A percentile compares a stretch with the other conserved stretches of the same genome.
Evolutionary conservation across 2,888 invertebrate species (phyloP).

Genomic region (Microplitis deprimator): DNA sequence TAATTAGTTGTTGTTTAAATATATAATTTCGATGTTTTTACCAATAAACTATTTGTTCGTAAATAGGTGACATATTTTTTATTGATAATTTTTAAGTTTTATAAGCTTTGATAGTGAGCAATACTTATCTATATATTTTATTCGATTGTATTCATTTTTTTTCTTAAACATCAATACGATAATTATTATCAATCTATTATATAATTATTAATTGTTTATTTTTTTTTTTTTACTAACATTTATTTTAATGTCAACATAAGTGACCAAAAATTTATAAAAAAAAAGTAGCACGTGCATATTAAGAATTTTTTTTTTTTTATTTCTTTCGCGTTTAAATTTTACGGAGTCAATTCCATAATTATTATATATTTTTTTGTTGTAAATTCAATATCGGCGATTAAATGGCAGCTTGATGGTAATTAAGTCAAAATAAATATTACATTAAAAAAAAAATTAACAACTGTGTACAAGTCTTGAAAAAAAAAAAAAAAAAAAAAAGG

Average conservation of each 20-base stretch:
- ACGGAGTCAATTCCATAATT: slow-evolving; percentile 6
- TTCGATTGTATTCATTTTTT: neutral
- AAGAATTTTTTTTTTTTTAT: neutral
- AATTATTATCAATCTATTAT: neutral
- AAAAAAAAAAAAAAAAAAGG: neutral
- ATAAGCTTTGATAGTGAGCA: neutral
- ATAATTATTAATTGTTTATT: neutral
- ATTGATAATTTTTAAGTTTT: neutral
- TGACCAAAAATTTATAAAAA: neutral
- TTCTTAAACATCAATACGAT: neutral
- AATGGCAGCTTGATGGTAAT: neutral
- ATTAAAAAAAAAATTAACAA: no score
- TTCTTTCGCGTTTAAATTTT: neutral
- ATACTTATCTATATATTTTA: neutral
- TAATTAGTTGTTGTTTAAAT: neutral
- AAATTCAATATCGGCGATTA: slow-evolving; percentile 5
- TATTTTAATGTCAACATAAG: neutral
- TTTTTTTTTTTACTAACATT: neutral
- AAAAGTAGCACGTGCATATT: neutral
- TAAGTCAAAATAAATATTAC: neutral
- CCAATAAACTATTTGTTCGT: neutral
- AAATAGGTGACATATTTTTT: neutral
- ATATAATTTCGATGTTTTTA: neutral
- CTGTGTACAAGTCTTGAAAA: neutral
- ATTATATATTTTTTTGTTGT: slow-evolving; percentile 23